phyloP scores from a whole-genome alignment of 2,888 invertebrate genomes.

The Lypha dubia region DNA sequence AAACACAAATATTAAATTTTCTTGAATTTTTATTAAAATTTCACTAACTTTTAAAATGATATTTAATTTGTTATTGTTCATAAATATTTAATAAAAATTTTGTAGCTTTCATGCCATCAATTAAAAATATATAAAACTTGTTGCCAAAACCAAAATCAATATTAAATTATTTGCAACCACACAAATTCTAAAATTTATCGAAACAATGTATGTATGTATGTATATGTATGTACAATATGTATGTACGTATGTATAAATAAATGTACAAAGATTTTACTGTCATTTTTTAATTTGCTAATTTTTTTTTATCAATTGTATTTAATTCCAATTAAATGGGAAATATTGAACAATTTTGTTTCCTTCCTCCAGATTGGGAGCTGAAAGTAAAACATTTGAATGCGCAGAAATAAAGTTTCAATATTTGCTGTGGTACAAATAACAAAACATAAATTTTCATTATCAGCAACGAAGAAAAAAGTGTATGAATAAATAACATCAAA shows the following conservation, averaged over 20 bases:
- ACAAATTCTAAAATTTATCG: slow-evolving; percentile 34
- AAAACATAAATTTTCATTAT: slow-evolving; percentile 59
- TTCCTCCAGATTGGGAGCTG: not conserved
- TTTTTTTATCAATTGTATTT: slow-evolving; percentile 49
- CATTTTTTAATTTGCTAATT: not conserved
- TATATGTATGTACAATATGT: too few relatives aligned
- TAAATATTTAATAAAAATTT: too few relatives aligned
- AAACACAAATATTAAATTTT: too few relatives aligned
- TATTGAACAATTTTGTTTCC: slow-evolving; percentile 20
- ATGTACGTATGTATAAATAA: too few relatives aligned
- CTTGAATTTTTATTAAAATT: too few relatives aligned
- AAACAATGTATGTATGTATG: too few relatives aligned
- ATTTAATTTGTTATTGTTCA: too few relatives aligned
- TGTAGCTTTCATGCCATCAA: slow-evolving; percentile 6
- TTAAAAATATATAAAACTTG: slow-evolving; percentile 4
- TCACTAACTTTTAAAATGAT: too few relatives aligned
- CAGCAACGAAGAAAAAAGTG: slow-evolving; percentile 44
- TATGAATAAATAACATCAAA: slow-evolving; percentile 32
- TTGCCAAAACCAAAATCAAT: not conserved
- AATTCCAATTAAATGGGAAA: slow-evolving; percentile 32
- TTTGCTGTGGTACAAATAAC: not conserved
- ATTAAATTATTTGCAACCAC: slow-evolving; percentile 22
- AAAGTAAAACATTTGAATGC: slow-evolving; percentile 33
- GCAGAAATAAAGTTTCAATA: slow-evolving; percentile 2
- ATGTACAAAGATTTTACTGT: not conserved